These are phyloP conservation scores for Fistularia commersonii DNA, from an alignment of 2,797 vertebrate species.

Conservation along the genomic window DNA sequence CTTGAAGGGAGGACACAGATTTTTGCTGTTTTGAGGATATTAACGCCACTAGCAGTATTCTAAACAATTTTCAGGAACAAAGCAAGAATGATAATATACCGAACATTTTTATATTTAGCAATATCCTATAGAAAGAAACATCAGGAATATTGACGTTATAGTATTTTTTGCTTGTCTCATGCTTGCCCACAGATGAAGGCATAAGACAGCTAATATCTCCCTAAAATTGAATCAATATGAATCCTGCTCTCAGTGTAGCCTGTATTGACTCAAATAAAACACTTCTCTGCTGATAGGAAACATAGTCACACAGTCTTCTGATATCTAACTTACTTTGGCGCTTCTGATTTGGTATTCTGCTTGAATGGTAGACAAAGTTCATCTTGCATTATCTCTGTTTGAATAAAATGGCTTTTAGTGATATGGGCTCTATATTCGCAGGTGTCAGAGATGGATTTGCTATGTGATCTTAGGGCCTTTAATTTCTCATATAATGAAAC, in stretches of 20 bases:
- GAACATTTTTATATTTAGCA: neutral
- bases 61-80: neutral
- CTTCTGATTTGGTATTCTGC: slow-evolving; percentile 46
- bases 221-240: slow-evolving; percentile 53
- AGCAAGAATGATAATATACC: neutral
- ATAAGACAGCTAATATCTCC: slow-evolving; percentile 42
- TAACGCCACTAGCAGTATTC: neutral
- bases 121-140: neutral
- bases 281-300: slow-evolving; percentile 16
- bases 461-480: slow-evolving; percentile 50
- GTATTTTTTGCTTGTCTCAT: neutral
- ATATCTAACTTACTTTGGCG: slow-evolving; percentile 40
- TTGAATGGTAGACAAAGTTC: slow-evolving; percentile 29
- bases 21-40: neutral
- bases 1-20: too few species aligned
- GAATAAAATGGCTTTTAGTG: slow-evolving; percentile 50
- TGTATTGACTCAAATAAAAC: slow-evolving; percentile 28
- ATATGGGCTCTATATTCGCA: slow-evolving; percentile 34
- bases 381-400: slow-evolving; percentile 49
- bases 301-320: slow-evolving; percentile 23
- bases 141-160: too few species aligned
- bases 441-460: slow-evolving; percentile 48
- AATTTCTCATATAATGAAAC: slow-evolving; percentile 58
- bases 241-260: slow-evolving; percentile 17
- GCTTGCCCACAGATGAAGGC: slow-evolving; percentile 27